Conservation (phyloP, 2,113 vertebrate genomes). For the Hucho hucho region DNA sequence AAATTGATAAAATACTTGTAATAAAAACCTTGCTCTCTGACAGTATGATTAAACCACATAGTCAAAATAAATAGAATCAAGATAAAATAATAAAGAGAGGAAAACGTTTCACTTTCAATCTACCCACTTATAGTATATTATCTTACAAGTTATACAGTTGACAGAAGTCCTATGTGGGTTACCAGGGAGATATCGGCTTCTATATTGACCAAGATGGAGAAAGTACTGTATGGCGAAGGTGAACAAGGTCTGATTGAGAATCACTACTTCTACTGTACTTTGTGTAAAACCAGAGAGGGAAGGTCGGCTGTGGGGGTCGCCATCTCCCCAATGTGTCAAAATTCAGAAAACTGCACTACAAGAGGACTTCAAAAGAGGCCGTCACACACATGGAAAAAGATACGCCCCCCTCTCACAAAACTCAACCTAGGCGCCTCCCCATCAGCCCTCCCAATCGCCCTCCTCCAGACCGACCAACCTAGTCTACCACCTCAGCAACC, state of each 20-base stretch:
- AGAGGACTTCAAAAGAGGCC: conserved; percentile 15
- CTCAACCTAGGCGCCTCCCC: neutral
- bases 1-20: neutral
- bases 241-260: neutral
- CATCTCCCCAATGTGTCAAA: neutral
- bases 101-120: neutral
- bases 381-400: conserved; percentile 6
- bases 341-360: conserved; percentile 9
- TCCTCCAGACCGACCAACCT: neutral
- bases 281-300: neutral
- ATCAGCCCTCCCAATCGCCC: too few relatives aligned
- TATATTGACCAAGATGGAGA: neutral
- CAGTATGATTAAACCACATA: neutral
- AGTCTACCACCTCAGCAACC: conserved; percentile 1
- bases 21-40: neutral
- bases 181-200: neutral
- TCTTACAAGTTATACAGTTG: conserved; percentile 1
- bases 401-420: neutral
- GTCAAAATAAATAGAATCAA: neutral
- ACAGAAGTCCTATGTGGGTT: neutral
- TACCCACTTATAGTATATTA: neutral
- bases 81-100: neutral
- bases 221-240: neutral
- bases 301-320: neutral
- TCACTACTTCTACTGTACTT: neutral